Evolutionary conservation across 92 coral and sea anemone genomes (phyloP), one percentile per base, ranked within the genome.

Genomic region (Metridium senile): DNA sequence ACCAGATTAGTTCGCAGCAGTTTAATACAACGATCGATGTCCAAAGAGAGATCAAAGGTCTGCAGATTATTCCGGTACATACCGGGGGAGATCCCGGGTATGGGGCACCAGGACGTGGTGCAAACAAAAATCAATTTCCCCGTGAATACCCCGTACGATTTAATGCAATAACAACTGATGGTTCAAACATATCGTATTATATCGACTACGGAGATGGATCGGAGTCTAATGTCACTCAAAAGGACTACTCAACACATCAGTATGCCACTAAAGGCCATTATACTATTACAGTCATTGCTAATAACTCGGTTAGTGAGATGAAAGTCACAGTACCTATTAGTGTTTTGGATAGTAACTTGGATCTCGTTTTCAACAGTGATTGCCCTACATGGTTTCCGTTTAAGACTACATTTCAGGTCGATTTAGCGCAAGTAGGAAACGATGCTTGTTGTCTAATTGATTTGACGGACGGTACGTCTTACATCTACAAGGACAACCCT

Each of bases 401-500:
- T 11, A 27, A 67, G 57, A 93, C 94, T 0, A 70, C 76, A 9
- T 81, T 93, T 35, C 27, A 18, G 30, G 59, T 90, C 1, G 65
- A 69, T 21, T 53, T 93, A 46, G 87, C 72, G 16, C 94, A 93
- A 73, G 72, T 68, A 53, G 98, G 98, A 1, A 79, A 82, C 26
- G 81, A 89, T 31, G 76, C 98, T 11, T 93, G 98, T 59, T 93
- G 88, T 66, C 66, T 93, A 6, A 66, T 93, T 17, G 89, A 87
- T 26, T 79, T 93, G 52, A 88, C 93, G 11, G 89, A 89, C 68
- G 79, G 84, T 43, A 93, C 90, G 0, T 82, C 80, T 58, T 43
- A 28, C 22, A 72, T 89, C 21, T 89, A 85, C 81, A 86, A 79
- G 63, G 89, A 88, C 49, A 39, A 80, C 11, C 22, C 32, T 1